These are phyloP conservation scores for Sarcophaga variegata DNA, from an alignment of 2,888 invertebrate species.

Conservation along the genomic window DNA sequence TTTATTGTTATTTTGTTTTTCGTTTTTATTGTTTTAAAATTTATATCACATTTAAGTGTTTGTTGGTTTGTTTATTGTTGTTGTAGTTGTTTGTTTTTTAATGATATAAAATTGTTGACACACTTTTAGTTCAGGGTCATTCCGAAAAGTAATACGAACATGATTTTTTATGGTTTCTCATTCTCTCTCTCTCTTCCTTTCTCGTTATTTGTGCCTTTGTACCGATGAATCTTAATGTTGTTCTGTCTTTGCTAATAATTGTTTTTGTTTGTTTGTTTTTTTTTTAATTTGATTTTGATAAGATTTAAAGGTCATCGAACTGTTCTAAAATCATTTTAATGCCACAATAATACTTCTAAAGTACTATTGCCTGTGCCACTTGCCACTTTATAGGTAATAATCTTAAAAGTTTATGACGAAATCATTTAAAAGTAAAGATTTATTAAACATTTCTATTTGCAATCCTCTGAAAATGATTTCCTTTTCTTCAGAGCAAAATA, in stretches of 20 bases:
- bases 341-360: background rate
- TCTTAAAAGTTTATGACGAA: background rate
- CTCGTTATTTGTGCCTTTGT: no score
- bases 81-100: slow-evolving; percentile 35
- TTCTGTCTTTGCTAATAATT: slow-evolving; percentile 14
- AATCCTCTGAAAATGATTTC: background rate
- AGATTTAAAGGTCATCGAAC: background rate
- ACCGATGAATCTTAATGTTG: background rate
- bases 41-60: slow-evolving; percentile 34
- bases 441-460: background rate
- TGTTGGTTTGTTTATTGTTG: background rate
- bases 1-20: slow-evolving; percentile 13
- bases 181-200: background rate
- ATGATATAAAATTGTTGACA: slow-evolving; percentile 50
- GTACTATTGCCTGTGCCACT: background rate
- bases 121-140: slow-evolving; percentile 55
- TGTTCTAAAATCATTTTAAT: background rate
- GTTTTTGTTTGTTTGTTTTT: background rate
- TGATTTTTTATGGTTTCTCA: slow-evolving; percentile 31
- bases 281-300: background rate
- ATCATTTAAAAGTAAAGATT: background rate
- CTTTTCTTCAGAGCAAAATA: no score
- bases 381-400: background rate
- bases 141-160: slow-evolving; percentile 36
- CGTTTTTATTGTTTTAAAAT: slow-evolving; percentile 37